Evolutionary conservation across 2,113 vertebrate genomes (phyloP).

Genomic region (Psammodynastes pulverulentus): DNA sequence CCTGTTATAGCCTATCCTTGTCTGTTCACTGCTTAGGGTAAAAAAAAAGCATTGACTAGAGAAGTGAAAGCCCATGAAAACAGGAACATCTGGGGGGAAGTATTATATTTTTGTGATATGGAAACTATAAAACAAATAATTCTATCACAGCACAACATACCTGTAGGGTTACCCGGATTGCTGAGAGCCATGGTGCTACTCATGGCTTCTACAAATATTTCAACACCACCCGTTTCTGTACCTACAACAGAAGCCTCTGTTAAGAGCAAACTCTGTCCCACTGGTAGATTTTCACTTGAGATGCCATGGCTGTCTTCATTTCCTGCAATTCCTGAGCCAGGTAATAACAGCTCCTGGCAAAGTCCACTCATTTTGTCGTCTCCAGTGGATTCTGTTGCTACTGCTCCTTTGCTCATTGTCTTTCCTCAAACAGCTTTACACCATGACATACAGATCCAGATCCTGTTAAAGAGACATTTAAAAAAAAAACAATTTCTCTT

Average conservation of each 20-base stretch:
- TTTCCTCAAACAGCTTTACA: background rate
- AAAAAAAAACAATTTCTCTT: background rate
- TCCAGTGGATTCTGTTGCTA: slow-evolving; percentile 40
- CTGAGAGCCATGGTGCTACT: slow-evolving; percentile 60
- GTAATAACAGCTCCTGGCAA: slow-evolving; percentile 66
- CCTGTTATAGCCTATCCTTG: background rate
- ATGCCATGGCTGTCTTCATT: slow-evolving; percentile 37
- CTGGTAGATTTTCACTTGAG: slow-evolving; percentile 15
- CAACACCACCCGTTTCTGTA: slow-evolving; percentile 59
- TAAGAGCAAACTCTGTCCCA: slow-evolving; percentile 62
- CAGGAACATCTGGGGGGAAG: background rate
- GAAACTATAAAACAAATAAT: background rate
- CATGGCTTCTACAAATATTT: slow-evolving; percentile 71
- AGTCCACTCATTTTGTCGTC: slow-evolving; percentile 65
- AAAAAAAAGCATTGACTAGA: background rate
- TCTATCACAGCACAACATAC: slow-evolving; percentile 23
- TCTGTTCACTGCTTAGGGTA: background rate
- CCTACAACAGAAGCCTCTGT: slow-evolving; percentile 54
- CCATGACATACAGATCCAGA: background rate
- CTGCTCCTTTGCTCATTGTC: slow-evolving; percentile 47
- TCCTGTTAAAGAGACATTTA: background rate
- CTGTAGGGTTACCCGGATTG: slow-evolving; percentile 35
- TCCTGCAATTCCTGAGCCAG: slow-evolving; percentile 44
- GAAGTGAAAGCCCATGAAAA: background rate
- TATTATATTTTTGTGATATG: background rate